Evolutionary conservation across 1,140 invertebrate species (phyloP).

Genomic region (Asbolus verrucosus): DNA sequence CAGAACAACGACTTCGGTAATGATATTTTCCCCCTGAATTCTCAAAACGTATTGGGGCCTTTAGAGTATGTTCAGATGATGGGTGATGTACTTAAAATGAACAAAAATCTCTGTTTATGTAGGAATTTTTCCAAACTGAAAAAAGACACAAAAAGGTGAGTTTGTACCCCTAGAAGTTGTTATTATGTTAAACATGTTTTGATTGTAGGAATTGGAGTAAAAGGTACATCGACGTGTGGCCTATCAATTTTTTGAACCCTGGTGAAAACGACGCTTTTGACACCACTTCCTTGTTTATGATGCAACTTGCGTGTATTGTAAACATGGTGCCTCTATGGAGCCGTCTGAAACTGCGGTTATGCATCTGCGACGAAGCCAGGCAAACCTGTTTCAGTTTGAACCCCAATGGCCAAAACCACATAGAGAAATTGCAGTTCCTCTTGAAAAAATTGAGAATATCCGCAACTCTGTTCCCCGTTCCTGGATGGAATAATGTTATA

Average conservation of each 20-base stretch:
- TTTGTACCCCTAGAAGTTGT: too few relatives aligned
- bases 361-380: slow-evolving; percentile 77
- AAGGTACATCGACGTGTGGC: slow-evolving; percentile 97
- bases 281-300: slow-evolving; percentile 91
- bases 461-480: slow-evolving; percentile 72
- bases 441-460: slow-evolving; percentile 74
- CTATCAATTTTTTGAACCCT: slow-evolving; percentile 88
- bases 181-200: not conserved
- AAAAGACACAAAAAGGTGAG: slow-evolving; percentile 77
- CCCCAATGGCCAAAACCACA: slow-evolving; percentile 63
- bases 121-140: slow-evolving; percentile 90
- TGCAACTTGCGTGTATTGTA: slow-evolving; percentile 96
- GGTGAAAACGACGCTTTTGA: slow-evolving; percentile 82
- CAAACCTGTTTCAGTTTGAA: slow-evolving; percentile 66
- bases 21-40: slow-evolving; percentile 65
- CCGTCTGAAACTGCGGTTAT: slow-evolving; percentile 83
- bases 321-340: slow-evolving; percentile 92
- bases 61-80: slow-evolving; percentile 92
- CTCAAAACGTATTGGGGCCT: slow-evolving; percentile 63
- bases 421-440: slow-evolving; percentile 70
- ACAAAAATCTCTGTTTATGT: slow-evolving; percentile 95
- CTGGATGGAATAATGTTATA: slow-evolving; percentile 58
- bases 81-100: slow-evolving; percentile 87
- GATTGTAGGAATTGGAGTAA: slow-evolving; percentile 68
- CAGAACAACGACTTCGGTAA: slow-evolving; percentile 61